Percentiles rank a stretch among this genome's conserved stretches.
phyloP scores from a whole-genome alignment of 2,888 invertebrate genomes.

The Hirtodrosophila trivittata region DNA sequence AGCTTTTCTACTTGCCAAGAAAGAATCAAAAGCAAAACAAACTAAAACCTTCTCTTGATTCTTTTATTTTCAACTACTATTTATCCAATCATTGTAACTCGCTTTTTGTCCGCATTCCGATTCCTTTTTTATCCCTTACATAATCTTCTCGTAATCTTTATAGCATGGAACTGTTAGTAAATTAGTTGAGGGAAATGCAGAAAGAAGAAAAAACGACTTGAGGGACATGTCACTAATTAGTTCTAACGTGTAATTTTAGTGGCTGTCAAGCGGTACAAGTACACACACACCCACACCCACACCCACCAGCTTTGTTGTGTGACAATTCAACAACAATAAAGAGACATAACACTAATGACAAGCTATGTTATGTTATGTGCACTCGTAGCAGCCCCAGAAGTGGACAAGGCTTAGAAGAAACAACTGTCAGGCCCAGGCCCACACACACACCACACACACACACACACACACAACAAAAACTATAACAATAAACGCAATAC shows the following conservation, averaged over 20 bases:
- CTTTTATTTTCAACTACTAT: too few relatives aligned
- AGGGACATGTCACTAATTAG: conserved; percentile 64
- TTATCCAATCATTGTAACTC: too few relatives aligned
- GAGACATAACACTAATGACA: conserved; percentile 54
- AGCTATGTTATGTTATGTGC: conserved; percentile 16
- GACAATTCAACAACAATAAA: conserved; percentile 4
- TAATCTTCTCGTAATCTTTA: too few relatives aligned
- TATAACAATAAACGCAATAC: conserved; percentile 70
- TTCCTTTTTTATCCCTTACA: neutral
- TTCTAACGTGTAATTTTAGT: conserved; percentile 68
- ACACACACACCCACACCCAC: conserved; percentile 1
- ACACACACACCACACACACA: conserved; percentile 25
- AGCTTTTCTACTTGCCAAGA: too few relatives aligned
- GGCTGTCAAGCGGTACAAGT: conserved; percentile 39
- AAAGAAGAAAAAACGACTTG: conserved; percentile 4
- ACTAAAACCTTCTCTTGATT: too few relatives aligned
- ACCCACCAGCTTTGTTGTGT: neutral
- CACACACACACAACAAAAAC: conserved; percentile 54
- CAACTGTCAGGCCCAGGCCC: conserved; percentile 54
- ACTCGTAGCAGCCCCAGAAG: conserved; percentile 20
- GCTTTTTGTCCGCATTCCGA: neutral
- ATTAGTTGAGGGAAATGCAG: conserved; percentile 36
- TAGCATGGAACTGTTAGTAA: conserved; percentile 35
- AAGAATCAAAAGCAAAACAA: too few relatives aligned
- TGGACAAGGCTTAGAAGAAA: conserved; percentile 29